These are phyloP conservation scores for Aphelocoma californica DNA, from an alignment of 2,797 vertebrate genomes.

Conservation along the genomic window DNA sequence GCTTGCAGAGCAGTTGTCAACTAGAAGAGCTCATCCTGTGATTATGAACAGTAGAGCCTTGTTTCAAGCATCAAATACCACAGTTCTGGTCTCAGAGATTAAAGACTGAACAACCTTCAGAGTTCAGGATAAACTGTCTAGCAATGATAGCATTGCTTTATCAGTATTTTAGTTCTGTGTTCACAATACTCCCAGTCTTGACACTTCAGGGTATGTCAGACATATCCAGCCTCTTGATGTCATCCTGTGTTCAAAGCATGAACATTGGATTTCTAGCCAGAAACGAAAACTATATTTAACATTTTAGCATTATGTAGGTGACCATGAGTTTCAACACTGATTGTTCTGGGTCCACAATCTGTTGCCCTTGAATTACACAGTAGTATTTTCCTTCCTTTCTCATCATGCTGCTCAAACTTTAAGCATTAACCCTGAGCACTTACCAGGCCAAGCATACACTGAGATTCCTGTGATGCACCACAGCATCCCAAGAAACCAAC, in stretches of 20 bases:
- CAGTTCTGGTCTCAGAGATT: not conserved
- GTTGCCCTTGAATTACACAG: not conserved
- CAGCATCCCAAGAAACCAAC: conserved; percentile 98
- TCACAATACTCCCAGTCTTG: not conserved
- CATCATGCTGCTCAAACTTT: not conserved
- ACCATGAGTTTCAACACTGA: not conserved
- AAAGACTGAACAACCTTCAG: not conserved
- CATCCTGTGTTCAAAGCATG: not conserved
- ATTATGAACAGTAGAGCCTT: not conserved
- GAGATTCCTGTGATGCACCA: conserved; percentile 94
- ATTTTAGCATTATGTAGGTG: not conserved
- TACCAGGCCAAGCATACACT: conserved; percentile 97
- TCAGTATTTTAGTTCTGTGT: not conserved
- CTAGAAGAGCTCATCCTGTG: not conserved
- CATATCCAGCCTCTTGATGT: not conserved
- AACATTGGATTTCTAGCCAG: not conserved
- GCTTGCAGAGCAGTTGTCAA: not conserved
- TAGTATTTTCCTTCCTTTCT: not conserved
- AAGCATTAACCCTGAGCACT: conserved; percentile 13
- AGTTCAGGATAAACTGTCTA: not conserved
- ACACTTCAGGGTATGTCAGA: not conserved
- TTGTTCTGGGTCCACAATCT: not conserved
- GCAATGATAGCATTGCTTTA: not conserved
- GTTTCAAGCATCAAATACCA: not conserved
- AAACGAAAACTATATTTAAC: not conserved